Base-by-base conservation (phyloP, 2,113 vertebrate species). In the Hassar affinis region DNA sequence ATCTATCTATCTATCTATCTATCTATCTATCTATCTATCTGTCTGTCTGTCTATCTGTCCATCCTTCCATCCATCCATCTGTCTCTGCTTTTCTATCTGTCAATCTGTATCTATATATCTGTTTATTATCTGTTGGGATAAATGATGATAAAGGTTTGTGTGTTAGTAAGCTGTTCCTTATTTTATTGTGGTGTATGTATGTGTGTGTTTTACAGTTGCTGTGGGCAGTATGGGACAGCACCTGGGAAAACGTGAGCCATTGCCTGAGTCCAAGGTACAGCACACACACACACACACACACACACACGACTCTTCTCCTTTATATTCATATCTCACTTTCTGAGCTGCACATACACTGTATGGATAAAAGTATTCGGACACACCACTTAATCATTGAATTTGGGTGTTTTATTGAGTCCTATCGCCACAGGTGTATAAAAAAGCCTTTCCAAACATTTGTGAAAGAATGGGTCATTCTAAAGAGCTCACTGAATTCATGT, bases 211-310 rank as follows among this genome's bases (percentile, higher is more conserved):
- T 61, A 27, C 64, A 84, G 83, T 74, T 72, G 83, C 77, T 49
- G 77, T 75, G 78, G 62, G 83, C 66, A 87, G 51, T 57, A 87
- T 87, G 86, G 86, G 86, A 33, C 86, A 85, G 86, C 76, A 75
- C 14, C 76, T 85, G 62, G 83, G 38, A 52, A 87, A 83, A 85
- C 86, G 20, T 33, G 83, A 83, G 18, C 51, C 33, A 20, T 38
- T 10, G 12, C 8, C 86, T 77, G 83, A 52, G 45, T 52, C 76
- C 7, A 79, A 87, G 86, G 86, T 87, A 80, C 27, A 35, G n/a
- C n/a, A n/a, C n/a, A n/a, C n/a, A n/a, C n/a, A n/a, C n/a, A n/a
- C n/a, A n/a, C n/a, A n/a, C n/a, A 38, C 0, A 25, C 30, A 69
- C 49, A 56, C 30, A 27, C 49, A 27, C 14, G n/a, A 69, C 11